Base-by-base conservation (phyloP, 2,113 vertebrate species). In the Ciconia boyciana region DNA sequence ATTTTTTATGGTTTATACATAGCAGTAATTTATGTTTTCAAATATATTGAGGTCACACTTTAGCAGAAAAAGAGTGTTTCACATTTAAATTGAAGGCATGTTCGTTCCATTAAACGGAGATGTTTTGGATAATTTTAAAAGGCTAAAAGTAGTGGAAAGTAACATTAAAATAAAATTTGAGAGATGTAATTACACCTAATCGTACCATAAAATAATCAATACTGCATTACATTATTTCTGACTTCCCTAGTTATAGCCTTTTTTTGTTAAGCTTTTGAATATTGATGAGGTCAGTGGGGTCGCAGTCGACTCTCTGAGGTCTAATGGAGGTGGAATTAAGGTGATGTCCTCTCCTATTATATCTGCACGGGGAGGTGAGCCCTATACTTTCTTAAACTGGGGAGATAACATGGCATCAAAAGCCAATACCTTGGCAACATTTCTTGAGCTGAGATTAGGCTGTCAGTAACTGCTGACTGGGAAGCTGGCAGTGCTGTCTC, bases 141-240 rank as follows among this genome's bases (percentile, higher is more conserved):
- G 97, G 96, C 98, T 98, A 98, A 98, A 98, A 98, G 98, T 98
- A 98, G 98, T 98, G 98, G 97, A 98, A 98, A 98, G 98, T 98
- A 98, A 97, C 98, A 98, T 98, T 98, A 98, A 98, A 98, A 98
- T 98, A 98, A 98, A 98, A 98, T 98, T 98, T 98, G 98, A 98
- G 98, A 98, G 97, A 98, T 98, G 98, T 98, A 98, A 98, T 98
- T 98, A 98, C 98, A 97, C 97, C 97, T 98, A 98, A 98, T 98
- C 97, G 94, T 98, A 97, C 98, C 98, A 98, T 98, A 98, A 98
- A 98, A 98, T 98, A 98, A 98, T 98, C 98, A 98, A 98, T 98
- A 98, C 97, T 91, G 98, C 98, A 98, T 98, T 98, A 98, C 97
- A 98, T 98, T 98, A 98, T 98, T 98, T 98, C 98, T 98, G 98